phyloP scores from a whole-genome alignment of 2,888 invertebrate species.

The Kryphioiulus occultus region DNA sequence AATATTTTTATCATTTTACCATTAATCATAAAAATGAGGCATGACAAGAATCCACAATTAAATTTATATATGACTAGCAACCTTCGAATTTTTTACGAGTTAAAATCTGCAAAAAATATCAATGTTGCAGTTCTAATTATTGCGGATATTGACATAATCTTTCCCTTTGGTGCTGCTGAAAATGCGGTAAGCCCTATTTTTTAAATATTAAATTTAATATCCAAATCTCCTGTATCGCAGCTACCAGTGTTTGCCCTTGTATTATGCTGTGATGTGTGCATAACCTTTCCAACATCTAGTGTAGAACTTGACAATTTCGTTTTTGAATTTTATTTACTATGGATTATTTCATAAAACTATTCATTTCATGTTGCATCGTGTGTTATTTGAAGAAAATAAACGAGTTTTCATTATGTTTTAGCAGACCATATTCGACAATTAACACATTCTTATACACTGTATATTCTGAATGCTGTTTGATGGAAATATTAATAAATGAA shows the following conservation, averaged over 20 bases:
- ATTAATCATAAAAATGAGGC: too few species aligned
- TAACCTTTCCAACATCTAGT: background rate
- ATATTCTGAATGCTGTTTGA: too few species aligned
- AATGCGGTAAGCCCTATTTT: background rate
- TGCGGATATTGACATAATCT: too few species aligned
- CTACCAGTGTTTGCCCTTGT: background rate
- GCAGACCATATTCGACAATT: background rate
- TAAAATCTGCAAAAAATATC: too few species aligned
- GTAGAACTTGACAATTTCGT: background rate
- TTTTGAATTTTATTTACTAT: background rate
- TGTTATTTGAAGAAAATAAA: slow-evolving; percentile 8
- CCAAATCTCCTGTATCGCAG: background rate
- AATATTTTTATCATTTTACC: too few species aligned
- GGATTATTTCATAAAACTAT: background rate
- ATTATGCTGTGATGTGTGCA: background rate
- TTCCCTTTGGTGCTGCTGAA: background rate
- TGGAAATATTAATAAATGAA: too few species aligned
- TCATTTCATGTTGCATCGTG: background rate
- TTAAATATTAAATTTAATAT: background rate
- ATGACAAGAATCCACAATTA: too few species aligned
- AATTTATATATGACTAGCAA: too few species aligned
- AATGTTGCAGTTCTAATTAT: too few species aligned
- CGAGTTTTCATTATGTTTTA: background rate
- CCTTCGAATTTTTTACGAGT: too few species aligned
- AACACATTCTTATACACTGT: background rate